Evolutionary conservation across 2,888 invertebrate genomes (phyloP), one percentile per base, ranked within the genome.

Genomic region (Cryptus viduatorius): DNA sequence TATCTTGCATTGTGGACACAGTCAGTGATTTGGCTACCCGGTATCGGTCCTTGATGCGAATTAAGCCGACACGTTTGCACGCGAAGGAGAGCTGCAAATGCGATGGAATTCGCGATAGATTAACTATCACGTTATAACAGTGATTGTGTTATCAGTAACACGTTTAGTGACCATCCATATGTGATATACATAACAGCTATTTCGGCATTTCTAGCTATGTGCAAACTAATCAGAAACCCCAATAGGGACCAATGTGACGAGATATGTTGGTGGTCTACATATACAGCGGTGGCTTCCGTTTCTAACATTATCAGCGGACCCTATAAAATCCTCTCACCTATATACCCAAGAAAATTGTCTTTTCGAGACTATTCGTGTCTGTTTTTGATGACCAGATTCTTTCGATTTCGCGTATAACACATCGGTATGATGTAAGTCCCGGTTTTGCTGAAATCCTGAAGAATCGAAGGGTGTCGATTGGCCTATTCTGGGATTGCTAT

Each of bases 31-130:
- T 79, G 59, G 19, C 50, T 24, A 37, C 64, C 81, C 80, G 72
- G 83, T 82, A 90, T 88, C 87, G 86, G 81, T 79, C 69, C 86
- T 88, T 86, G 85, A 88, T 88, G 85, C 84, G 84, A 87, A 75
- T 88, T 87, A 84, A 87, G 81, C 85, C 76, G 86, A 87, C 88
- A 86, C 88, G 87, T 88, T 86, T 84, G 82, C 84, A 50, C 81
- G 68, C 71, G 50, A n/a, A 65, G 48, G 59, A 44, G 10, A 8
- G 69, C 56, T 67, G 78, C 69, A 69, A 50, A n/a, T 24, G 12
- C 48, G n/a, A 56, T 77, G 50, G n/a, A 77, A 77, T 44, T 65
- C 61, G 61, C 19, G 46, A 12, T n/a, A 37, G 50, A 76, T 76
- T 48, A 76, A 53, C 64, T 46, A 12, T 46, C 56, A 4, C 56